Evolutionary conservation across 1,140 invertebrate genomes (phyloP).

Genomic region (Sipha flava): DNA sequence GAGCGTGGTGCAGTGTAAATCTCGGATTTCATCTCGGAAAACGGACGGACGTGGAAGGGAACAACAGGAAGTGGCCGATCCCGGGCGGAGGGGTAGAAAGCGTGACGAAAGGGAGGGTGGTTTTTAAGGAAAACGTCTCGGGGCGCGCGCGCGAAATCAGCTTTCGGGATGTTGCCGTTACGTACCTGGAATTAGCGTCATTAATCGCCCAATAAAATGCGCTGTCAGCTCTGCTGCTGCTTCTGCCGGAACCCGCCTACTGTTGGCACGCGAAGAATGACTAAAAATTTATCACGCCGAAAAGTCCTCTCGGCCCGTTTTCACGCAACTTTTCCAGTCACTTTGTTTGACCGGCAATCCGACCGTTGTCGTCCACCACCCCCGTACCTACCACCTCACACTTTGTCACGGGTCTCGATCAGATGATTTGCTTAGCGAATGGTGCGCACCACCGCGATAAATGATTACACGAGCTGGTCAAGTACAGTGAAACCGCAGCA

Average conservation of each 20-base stretch:
- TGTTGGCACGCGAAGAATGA: background rate
- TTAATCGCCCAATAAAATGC: slow-evolving; percentile 28
- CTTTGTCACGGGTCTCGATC: no score
- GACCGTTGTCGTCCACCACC: background rate
- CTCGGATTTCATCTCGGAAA: background rate
- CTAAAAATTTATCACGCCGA: slow-evolving; percentile 17
- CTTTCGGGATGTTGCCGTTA: background rate
- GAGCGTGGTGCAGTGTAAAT: background rate
- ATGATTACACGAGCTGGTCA: no score
- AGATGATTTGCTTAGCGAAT: no score
- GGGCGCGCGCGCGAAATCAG: background rate
- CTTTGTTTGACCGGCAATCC: background rate
- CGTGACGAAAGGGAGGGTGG: background rate
- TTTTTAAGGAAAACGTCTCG: background rate
- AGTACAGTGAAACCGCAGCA: no score
- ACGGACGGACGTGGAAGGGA: background rate
- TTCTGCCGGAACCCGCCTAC: background rate
- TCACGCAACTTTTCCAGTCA: no score
- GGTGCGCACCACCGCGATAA: no score
- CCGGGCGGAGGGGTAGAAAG: background rate
- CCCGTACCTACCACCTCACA: no score
- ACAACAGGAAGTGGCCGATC: background rate
- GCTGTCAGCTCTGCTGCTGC: background rate
- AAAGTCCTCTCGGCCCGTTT: background rate
- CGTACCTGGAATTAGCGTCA: slow-evolving; percentile 17